These are phyloP conservation scores for Pelochelys cantorii DNA, from an alignment of 2,797 vertebrate genomes.

Conservation along the genomic window DNA sequence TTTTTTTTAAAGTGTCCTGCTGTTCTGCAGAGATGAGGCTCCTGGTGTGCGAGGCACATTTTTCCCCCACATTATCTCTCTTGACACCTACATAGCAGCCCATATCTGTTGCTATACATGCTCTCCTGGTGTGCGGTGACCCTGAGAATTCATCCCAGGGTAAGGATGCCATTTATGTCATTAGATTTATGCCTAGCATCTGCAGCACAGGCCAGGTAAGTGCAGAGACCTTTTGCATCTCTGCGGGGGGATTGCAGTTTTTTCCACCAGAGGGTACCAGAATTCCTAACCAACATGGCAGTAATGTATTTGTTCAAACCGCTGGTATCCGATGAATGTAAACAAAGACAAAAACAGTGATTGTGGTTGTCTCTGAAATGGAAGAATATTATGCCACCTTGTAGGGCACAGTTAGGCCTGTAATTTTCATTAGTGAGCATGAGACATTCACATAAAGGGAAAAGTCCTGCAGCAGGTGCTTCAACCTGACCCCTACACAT, in stretches of 20 bases:
- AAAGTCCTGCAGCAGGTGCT: not conserved
- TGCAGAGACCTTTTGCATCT: not conserved
- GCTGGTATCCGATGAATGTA: not conserved
- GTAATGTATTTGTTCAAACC: not conserved
- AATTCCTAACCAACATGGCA: accelerated
- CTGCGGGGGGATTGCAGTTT: not conserved
- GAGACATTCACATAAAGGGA: too few species aligned
- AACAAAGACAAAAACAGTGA: not conserved
- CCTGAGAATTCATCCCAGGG: constrained; percentile 61
- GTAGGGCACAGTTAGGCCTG: accelerated
- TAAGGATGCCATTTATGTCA: constrained; percentile 65
- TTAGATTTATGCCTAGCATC: constrained; percentile 38
- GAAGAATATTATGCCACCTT: not conserved
- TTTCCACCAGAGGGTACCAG: not conserved
- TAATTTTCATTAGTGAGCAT: not conserved
- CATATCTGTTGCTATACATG: not conserved
- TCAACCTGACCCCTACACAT: too few species aligned
- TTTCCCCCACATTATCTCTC: not conserved
- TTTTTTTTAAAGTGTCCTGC: not conserved
- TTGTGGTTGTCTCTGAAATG: not conserved
- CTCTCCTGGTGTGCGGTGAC: constrained; percentile 14
- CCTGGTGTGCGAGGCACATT: not conserved
- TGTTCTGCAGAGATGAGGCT: not conserved
- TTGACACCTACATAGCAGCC: not conserved
- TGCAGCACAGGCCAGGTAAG: constrained; percentile 22